Evolutionary conservation across 1,140 invertebrate species (phyloP).

Genomic region (Drosophila pseudoobscura): DNA sequence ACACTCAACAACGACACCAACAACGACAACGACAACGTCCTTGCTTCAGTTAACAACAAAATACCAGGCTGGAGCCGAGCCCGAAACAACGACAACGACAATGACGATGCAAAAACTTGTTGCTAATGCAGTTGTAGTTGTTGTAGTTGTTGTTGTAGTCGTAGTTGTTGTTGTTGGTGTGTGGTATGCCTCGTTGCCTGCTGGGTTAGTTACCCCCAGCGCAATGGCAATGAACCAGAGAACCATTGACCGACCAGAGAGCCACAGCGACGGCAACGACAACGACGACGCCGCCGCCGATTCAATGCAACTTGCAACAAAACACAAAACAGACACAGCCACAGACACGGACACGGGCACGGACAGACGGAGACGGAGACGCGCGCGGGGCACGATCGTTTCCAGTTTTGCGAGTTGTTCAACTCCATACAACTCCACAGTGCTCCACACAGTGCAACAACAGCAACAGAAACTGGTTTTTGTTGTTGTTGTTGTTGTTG

Average conservation of each 20-base stretch:
- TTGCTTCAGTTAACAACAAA: conserved; percentile 69
- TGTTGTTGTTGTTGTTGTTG: not conserved
- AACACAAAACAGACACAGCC: conserved; percentile 27
- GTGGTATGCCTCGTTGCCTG: conserved; percentile 49
- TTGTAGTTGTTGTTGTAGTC: conserved; percentile 10
- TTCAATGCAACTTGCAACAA: conserved; percentile 63
- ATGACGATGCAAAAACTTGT: conserved; percentile 69
- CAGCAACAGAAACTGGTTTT: conserved; percentile 59
- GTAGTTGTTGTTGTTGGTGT: conserved; percentile 20
- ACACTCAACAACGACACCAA: not conserved
- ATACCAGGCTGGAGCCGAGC: conserved; percentile 17
- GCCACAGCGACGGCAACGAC: conserved; percentile 27
- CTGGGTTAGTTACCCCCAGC: conserved; percentile 82
- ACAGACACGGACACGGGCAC: too few species aligned
- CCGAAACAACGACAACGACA: conserved; percentile 21
- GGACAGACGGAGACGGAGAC: conserved; percentile 10
- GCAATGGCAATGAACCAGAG: conserved; percentile 83
- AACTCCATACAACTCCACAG: conserved; percentile 3
- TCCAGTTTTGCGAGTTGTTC: conserved; percentile 45
- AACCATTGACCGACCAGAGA: conserved; percentile 82
- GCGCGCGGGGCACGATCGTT: conserved; percentile 27
- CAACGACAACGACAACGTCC: conserved; percentile 45
- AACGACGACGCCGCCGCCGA: conserved; percentile 23
- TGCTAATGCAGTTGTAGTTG: conserved; percentile 32
- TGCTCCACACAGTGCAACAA: conserved; percentile 4